These are phyloP conservation scores for Caenorhabditis inopinata DNA, from an alignment of 1,140 invertebrate genomes.

Conservation along the genomic window DNA sequence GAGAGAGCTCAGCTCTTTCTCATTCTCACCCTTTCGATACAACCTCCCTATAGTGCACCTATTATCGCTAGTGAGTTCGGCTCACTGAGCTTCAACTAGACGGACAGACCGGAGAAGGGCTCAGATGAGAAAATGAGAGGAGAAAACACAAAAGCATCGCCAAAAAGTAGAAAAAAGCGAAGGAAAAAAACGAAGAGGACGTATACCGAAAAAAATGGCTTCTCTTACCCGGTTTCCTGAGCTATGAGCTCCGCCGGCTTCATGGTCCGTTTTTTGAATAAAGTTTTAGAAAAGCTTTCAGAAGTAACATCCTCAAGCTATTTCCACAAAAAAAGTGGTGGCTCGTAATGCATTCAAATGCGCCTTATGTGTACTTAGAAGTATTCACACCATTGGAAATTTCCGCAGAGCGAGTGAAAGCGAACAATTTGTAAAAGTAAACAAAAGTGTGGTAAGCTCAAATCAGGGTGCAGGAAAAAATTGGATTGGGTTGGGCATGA, in stretches of 20 bases:
- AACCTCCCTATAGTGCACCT: conserved; percentile 21
- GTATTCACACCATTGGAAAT: neutral
- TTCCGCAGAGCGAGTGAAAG: neutral
- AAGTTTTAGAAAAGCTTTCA: neutral
- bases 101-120: neutral
- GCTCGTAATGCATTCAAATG: conserved; percentile 11
- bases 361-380: neutral
- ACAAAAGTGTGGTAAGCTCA: neutral
- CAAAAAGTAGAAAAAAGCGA: neutral
- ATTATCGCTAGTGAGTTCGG: neutral
- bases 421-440: neutral
- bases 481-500: too few relatives aligned
- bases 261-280: neutral
- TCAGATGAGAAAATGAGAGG: conserved; percentile 11
- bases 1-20: neutral
- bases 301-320: neutral
- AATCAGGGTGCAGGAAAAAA: neutral
- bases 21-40: neutral
- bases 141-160: neutral
- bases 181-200: neutral
- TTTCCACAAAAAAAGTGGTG: neutral
- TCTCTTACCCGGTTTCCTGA: neutral
- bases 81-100: conserved; percentile 4
- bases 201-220: neutral
- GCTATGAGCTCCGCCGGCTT: neutral